Evolutionary conservation across 2,113 vertebrate genomes (phyloP), one percentile per base, ranked within the genome.

Genomic region (Echinops telfairi): DNA sequence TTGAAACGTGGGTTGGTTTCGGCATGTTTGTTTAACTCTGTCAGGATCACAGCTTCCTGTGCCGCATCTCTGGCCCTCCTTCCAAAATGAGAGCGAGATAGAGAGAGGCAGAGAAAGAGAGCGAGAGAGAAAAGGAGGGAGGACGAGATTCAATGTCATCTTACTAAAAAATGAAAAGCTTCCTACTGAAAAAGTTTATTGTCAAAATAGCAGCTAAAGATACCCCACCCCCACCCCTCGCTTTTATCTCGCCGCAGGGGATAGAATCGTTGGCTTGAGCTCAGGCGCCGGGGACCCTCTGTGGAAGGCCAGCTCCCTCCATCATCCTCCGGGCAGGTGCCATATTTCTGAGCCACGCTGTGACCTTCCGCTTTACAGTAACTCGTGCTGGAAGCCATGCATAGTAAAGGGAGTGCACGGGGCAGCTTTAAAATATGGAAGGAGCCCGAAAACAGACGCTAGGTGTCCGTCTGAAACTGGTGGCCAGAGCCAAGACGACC

Each of bases 281-380:
- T 96, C 93, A 62, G 33, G 0, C 0, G 0, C 90, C 68, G 57
- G 84, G 82, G 95, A 79, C 88, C 93, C 91, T 10, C 16, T 57
- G 7, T 47, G 91, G 93, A 96, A 97, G 96, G 84, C 92, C 90
- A 71, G n/a, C 33, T 91, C 92, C 89, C 86, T 96, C 90, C 97
- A 95, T 94, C 96, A 95, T 25, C 12, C 1, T 0, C 71, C 81
- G 95, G 95, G 92, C 53, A 88, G 86, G 27, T 71, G 43, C 93
- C 97, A 38, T 92, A 89, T 93, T 96, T 97, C 96, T 94, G 93
- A 93, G 94, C 92, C 88, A 73, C 88, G 85, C 77, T 70, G 85
- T 95, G 96, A 97, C 97, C 96, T 97, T 97, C 95, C 94, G 43
- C 15, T 91, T 91, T 53, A 73, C 17, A 64, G 85, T 96, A 22